Evolutionary conservation across 1,140 invertebrate genomes (phyloP).

Genomic region (Drosophila virilis): DNA sequence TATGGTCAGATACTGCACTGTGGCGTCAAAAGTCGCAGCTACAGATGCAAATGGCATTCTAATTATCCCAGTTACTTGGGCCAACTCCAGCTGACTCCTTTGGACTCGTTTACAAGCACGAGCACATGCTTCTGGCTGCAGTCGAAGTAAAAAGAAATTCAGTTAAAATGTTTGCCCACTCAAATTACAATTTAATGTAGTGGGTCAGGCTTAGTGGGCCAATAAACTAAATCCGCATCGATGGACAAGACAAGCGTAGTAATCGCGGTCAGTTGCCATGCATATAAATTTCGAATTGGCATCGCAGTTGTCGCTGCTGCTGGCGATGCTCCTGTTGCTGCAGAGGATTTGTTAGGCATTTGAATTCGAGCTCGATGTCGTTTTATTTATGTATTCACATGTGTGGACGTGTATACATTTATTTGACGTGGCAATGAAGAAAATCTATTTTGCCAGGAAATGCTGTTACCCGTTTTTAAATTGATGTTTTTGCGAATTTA

Average conservation of each 20-base stretch:
- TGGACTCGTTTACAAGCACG: slow-evolving; percentile 1
- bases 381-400: slow-evolving; percentile 69
- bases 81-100: background rate
- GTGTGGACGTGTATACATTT: slow-evolving; percentile 54
- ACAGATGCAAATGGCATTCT: slow-evolving; percentile 53
- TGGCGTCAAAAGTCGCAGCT: slow-evolving; percentile 52
- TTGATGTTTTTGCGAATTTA: slow-evolving; percentile 37
- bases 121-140: slow-evolving; percentile 1
- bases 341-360: slow-evolving; percentile 45
- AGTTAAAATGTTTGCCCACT: slow-evolving; percentile 77
- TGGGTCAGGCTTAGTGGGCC: slow-evolving; percentile 78
- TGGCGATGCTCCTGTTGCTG: slow-evolving; percentile 25
- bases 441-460: slow-evolving; percentile 17
- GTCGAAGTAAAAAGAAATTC: slow-evolving; percentile 45
- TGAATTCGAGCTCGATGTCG: slow-evolving; percentile 53
- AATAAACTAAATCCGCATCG: slow-evolving; percentile 69
- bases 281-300: slow-evolving; percentile 77
- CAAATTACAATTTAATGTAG: slow-evolving; percentile 82
- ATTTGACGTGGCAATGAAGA: slow-evolving; percentile 22
- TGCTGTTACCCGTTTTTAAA: slow-evolving; percentile 48
- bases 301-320: slow-evolving; percentile 31
- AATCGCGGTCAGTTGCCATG: slow-evolving; percentile 54
- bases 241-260: slow-evolving; percentile 53
- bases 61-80: slow-evolving; percentile 48
- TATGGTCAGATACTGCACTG: slow-evolving; percentile 20